Evolutionary conservation across 1,140 invertebrate species (phyloP), one percentile per base, ranked within the genome.

Genomic region (Ceratosolen fusciceps): DNA sequence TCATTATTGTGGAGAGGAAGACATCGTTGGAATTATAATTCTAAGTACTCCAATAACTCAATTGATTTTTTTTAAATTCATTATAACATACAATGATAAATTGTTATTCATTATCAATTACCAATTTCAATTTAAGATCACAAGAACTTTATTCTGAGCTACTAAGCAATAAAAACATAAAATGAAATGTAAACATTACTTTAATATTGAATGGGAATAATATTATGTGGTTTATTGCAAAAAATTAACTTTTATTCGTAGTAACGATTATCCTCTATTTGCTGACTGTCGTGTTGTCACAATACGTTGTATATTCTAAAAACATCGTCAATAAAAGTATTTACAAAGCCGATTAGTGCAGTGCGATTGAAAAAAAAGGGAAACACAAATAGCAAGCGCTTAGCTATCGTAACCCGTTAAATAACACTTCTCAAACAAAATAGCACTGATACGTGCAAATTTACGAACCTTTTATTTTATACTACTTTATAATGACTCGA

Each of bases 271-370:
- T 26, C 39, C 24, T 16, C 54, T 16, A 39, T 73, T 34, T 1
- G 29, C 10, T 39, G 26, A n/a, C 16, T 43, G 19, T 75, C 43
- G 29, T 21, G 52, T 31, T 52, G 43, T 52, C 26, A 52, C 43
- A 37, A 39, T 0, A 21, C 39, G 31, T 60, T 75, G 49, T 8
- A 26, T 21, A 56, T 39, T 67, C 49, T 76, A 54, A 76, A 67
- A 52, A 67, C 60, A 62, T n/a, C 43, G 19, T 7, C 26, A 37
- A 76, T 52, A 52, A 76, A 76, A 37, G 60, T 58, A 10, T 76
- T 76, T 76, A 52, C 58, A 43, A 54, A 4, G 37, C 29, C 10
- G 65, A 68, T 67, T 68, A 56, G 47, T 39, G 43, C 7, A 56
- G 47, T 39, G 43, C 7, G 62, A 68, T 68, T 68, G 47, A 67